phyloP scores from a whole-genome alignment of 2,797 vertebrate species.

The Rhinophrynus dorsalis region DNA sequence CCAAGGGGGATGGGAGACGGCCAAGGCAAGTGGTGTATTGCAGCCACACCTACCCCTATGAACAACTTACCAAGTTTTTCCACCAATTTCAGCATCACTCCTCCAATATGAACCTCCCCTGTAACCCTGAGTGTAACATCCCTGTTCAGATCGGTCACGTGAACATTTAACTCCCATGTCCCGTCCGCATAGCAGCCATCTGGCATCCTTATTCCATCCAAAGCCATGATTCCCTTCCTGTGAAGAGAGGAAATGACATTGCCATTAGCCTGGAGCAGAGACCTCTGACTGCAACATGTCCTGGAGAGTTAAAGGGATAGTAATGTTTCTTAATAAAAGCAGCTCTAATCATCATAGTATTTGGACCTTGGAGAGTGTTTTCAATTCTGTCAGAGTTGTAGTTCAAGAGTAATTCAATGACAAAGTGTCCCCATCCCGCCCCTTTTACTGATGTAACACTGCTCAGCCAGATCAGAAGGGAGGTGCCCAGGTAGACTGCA shows the following conservation, averaged over 20 bases:
- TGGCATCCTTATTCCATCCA: conserved; percentile 98
- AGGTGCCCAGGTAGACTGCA: no score
- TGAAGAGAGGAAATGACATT: conserved; percentile 48
- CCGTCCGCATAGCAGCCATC: conserved; percentile 98
- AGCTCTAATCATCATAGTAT: no score
- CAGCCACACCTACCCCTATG: conserved; percentile 16
- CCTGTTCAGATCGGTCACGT: conserved; percentile 92
- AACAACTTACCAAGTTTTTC: conserved; percentile 89
- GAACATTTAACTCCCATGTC: conserved; percentile 96
- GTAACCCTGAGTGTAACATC: conserved; percentile 95
- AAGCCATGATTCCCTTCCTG: conserved; percentile 80
- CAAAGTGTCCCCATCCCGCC: no score
- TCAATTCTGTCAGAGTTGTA: no score
- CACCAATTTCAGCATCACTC: conserved; percentile 97
- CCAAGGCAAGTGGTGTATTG: background rate
- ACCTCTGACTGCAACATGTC: no score
- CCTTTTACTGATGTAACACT: no score
- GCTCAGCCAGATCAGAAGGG: no score
- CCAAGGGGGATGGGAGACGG: conserved; percentile 7
- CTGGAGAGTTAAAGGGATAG: no score
- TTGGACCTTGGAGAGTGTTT: no score
- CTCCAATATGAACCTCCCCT: conserved; percentile 96
- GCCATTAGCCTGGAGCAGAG: conserved; percentile 33
- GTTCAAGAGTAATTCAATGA: no score
- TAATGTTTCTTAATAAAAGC: no score